Evolutionary conservation across 2,797 vertebrate genomes (phyloP), one percentile per base, ranked within the genome.

Genomic region (Poecilia picta): DNA sequence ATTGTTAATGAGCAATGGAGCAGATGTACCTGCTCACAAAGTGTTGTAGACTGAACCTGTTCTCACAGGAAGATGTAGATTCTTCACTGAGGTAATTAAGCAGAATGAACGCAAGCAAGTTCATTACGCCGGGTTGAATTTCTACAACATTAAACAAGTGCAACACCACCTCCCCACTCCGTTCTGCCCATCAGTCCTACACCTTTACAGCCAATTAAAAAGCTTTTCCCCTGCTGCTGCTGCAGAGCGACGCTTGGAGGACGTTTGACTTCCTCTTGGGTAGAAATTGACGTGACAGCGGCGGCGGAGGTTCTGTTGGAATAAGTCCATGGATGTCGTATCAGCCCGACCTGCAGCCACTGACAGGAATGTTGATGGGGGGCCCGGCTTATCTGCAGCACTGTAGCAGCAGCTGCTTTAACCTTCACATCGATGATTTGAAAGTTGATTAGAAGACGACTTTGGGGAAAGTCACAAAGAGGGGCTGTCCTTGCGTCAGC

Each of bases 381-480:
- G 62, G 78, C 83, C 85, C 25, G 83, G 81, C 92, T 93, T 93
- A 89, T 93, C 89, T 88, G 88, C 80, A 51, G 77, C 82, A 12
- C 81, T 47, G 79, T 81, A 82, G 83, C 83, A 85, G 84, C 83
- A 81, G 88, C 76, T 76, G 12, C 81, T 86, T 0, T 90, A 83
- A 91, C 93, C 90, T 93, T 94, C 92, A 84, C 87, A 46, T 75
- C 53, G 81, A 89, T 20, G 81, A 89, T 88, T 78, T 84, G 76
- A 90, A 89, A 90, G 92, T 90, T 92, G 91, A 93, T 94, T 92
- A 92, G 85, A 83, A 85, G 83, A 79, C 72, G 46, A 93, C 92
- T 95, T 93, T 93, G 88, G 82, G 82, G 87, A 87, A 92, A 92
- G 93, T 92, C 91, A 86, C 49, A 64, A 23, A 81, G 76, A 13